Percentiles rank a stretch among this genome's conserved stretches.
Conservation (phyloP, 2,797 vertebrate species). For the Labroides dimidiatus region DNA sequence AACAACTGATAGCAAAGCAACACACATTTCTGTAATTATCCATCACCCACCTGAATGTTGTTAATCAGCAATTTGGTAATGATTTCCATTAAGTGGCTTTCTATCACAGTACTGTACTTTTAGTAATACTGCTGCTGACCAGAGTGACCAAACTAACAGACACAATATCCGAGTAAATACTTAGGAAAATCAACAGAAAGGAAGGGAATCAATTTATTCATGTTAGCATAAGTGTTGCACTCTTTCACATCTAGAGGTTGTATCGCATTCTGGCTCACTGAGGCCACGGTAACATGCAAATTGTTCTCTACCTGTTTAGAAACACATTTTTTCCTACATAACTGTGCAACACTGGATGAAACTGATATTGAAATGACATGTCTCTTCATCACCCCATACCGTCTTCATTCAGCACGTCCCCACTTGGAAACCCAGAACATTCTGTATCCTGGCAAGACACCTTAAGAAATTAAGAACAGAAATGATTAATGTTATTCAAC, state of each 20-base stretch:
- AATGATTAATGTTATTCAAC: too few relatives aligned
- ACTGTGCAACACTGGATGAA: neutral
- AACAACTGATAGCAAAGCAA: too few relatives aligned
- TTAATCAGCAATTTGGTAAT: too few relatives aligned
- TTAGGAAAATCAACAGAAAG: too few relatives aligned
- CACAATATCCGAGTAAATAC: too few relatives aligned
- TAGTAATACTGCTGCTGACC: too few relatives aligned
- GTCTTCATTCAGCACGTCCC: neutral
- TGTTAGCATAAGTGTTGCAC: neutral
- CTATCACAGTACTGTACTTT: too few relatives aligned
- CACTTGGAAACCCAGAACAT: neutral
- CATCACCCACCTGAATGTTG: too few relatives aligned
- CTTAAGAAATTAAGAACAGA: neutral
- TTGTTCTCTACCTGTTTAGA: neutral
- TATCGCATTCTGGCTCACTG: neutral
- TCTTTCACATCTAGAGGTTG: neutral
- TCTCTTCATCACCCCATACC: too few relatives aligned
- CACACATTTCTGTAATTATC: too few relatives aligned
- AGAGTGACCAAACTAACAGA: too few relatives aligned
- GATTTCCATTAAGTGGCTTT: too few relatives aligned
- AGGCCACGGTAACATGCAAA: neutral
- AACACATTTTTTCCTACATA: neutral
- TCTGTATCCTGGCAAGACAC: slow-evolving; percentile 3
- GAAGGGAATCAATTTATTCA: neutral
- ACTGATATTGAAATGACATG: neutral